Base-by-base conservation (phyloP, 2,797 vertebrate genomes). In the Moxostoma hubbsi region DNA sequence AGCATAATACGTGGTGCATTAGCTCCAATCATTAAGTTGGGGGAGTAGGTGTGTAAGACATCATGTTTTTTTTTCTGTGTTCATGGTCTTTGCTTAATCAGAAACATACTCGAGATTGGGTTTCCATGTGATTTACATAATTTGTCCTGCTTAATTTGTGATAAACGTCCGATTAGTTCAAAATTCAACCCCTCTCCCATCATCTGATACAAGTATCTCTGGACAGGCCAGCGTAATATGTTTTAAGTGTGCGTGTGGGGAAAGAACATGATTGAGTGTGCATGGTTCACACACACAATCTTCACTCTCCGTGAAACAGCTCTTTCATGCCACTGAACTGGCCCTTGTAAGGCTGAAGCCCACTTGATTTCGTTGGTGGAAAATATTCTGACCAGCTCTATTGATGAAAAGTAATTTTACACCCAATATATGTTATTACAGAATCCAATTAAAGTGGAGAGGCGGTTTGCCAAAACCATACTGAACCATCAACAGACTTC, bases 381-480 rank as follows among this genome's bases (percentile, higher is more conserved):
- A 70, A 78, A 78, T 70, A 71, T 54, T 71, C 15, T 15, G 43
- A 46, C 7, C 62, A 47, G 9, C 8, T 64, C 58, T 2, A 13
- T 18, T 59, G 16, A 59, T 18, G 16, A 5, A 0, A 67, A 67
- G 7, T 63, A 2, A 16, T 73, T 79, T 73, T 58, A 47, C 77
- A 58, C 43, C 51, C 59, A 43, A 50, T 55, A 36, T 47, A 54
- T 70, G 45, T 58, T 45, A 57, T 73, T 73, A 73, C 61, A 55
- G 51, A 79, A 79, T 73, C 53, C 69, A 73, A 79, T 79, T 73
- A 72, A 73, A 66, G 62, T 72, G 53, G 2, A 66, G 61, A 79
- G 59, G 18, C 10, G 10, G 59, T 79, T 65, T 49, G 45, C 59
- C 61, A 57, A 65, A 79, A 65, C 36, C 61, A 64, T 9, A 43